Base-by-base conservation (phyloP, 2,797 vertebrate species). In the Leucoraja ocellata region DNA sequence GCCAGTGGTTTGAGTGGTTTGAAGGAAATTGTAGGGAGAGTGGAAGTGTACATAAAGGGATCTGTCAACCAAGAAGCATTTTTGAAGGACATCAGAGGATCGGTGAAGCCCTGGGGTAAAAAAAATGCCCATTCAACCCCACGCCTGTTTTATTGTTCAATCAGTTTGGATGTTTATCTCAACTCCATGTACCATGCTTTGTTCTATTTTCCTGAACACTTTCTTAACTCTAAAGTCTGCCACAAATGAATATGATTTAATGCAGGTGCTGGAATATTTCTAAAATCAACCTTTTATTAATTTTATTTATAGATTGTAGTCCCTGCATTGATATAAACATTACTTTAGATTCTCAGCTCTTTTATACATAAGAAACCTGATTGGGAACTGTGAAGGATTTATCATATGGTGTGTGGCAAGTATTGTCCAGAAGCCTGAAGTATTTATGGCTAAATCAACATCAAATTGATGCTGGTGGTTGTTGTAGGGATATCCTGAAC, bases 371-470 rank as follows among this genome's bases (percentile, higher is more conserved):
- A 32, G 3, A n/a, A 11, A 36, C 8, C 16, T 88, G 84, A 88
- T 88, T 61, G n/a, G n/a, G 7, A 88, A 36, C n/a, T 65, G 84
- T n/a, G 21, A n/a, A 88, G 61, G 32, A 18, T 63, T 68, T 65
- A 68, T 88, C 84, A 88, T n/a, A 21, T 65, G 36, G 61, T 32
- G 61, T 88, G 18, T 21, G 61, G n/a, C 61, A 88, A 88, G 61
- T 18, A 88, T 88, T 88, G n/a, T 88, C 61, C 16, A 65, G 84
- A 65, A 88, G 6, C n/a, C 61, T 36, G 61, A 63, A 88, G 61
- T 88, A 68, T n/a, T 68, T 88, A 88, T 88, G 7, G 61, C 28
- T 16, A 88, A 88, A 21, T 88, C 63, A 88, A 88, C 84, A 88
- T 88, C 84, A 68, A 88, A 88, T n/a, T 46, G 2, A 46, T 46